Evolutionary conservation across 2,888 invertebrate species (phyloP), one percentile per base, ranked within the genome.

Genomic region (Oligia strigilis): DNA sequence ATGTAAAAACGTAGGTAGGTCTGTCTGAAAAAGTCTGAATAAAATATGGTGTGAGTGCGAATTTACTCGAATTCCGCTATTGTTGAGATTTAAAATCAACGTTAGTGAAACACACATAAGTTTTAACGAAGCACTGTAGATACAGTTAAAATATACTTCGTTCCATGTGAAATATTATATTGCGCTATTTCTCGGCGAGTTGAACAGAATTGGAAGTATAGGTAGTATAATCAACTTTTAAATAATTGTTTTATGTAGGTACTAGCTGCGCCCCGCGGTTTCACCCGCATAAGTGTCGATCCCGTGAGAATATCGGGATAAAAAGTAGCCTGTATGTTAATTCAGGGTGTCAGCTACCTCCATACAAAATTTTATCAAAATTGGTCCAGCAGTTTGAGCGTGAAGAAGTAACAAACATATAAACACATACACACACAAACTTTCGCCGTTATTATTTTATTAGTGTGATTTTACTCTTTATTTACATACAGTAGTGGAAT

Each of bases 11-110:
- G 2, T n/a, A 9, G 8, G 17, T 19, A 36, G 65, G 19, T n/a
- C 11, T 11, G 17, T 17, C 13, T 49, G 49, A 14, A 52, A 65
- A 72, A 1, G 11, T 11, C n/a, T 8, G 14, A 9, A 11, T 58
- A 40, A 72, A 69, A 66, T 40, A 49, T 70, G 29, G 40, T 55
- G 2, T 17, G 19, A 4, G 29, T 4, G 58, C 40, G 19, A 72
- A 46, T 66, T 66, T 19, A 14, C 36, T 14, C 9, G 14, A 66
- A 67, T 52, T 62, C 17, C 14, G 36, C 23, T 29, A 55, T 75
- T 75, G 58, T 55, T 74, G 64, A 52, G 36, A 72, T 85, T 74
- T 77, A 36, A 74, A 85, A 75, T 81, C 66, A 66, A 62, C 67
- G 49, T 46, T 65, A 70, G 72, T 74, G 60, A 66, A 69, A 77